These are phyloP conservation scores for Melangyna quadrimaculata DNA, from an alignment of 2,888 invertebrate species.

Conservation along the genomic window DNA sequence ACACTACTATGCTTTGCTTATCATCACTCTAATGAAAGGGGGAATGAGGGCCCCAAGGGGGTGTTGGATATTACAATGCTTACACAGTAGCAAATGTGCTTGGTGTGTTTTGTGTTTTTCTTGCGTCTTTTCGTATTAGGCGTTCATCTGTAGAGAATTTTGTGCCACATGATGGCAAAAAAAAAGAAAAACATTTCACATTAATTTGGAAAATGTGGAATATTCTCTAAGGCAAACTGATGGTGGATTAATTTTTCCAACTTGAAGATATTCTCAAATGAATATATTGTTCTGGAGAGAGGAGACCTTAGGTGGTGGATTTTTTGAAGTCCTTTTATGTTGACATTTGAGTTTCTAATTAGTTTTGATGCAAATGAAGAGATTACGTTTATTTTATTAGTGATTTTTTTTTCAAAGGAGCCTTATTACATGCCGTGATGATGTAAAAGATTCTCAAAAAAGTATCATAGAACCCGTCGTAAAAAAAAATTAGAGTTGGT, in stretches of 20 bases:
- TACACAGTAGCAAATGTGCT: background rate
- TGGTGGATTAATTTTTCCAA: background rate
- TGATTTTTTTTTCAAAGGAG: background rate
- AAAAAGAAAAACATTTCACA: conserved; percentile 13
- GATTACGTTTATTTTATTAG: background rate
- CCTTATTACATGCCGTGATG: too few species aligned
- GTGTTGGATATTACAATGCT: conserved; percentile 33
- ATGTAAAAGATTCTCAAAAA: too few species aligned
- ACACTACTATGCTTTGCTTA: conserved; percentile 30
- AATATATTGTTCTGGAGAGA: conserved; percentile 10
- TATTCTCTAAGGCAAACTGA: background rate
- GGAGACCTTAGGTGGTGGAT: background rate
- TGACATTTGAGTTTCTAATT: conserved; percentile 48
- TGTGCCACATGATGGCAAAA: conserved; percentile 8
- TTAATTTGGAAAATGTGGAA: conserved; percentile 34
- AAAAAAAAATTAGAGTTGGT: too few species aligned
- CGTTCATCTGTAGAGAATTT: conserved; percentile 37
- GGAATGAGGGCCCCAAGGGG: background rate
- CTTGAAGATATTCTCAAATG: conserved; percentile 14
- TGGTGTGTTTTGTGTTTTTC: background rate
- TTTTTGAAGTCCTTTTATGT: conserved; percentile 19
- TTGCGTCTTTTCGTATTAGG: conserved; percentile 23
- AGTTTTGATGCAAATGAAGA: conserved; percentile 7
- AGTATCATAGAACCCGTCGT: too few species aligned
- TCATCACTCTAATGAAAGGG: background rate